A percentile compares a stretch with the other conserved stretches of the same genome.
phyloP scores from a whole-genome alignment of 2,797 vertebrate genomes.

The Gymnoscopelus microlampas region DNA sequence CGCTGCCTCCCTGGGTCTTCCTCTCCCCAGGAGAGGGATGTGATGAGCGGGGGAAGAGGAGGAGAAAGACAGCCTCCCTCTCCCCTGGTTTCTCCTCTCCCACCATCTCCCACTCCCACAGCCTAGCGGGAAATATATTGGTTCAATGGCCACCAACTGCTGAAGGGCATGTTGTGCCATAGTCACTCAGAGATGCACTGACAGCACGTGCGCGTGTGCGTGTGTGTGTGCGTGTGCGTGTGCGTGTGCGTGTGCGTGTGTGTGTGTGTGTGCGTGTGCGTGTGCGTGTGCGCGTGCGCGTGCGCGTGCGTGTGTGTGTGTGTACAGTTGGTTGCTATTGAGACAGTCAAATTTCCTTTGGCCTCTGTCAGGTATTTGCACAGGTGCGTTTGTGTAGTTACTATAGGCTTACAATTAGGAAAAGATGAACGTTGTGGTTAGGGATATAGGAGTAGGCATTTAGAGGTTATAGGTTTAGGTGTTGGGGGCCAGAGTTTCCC shows the following conservation, averaged over 20 bases:
- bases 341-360: no score
- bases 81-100: constrained; percentile 16
- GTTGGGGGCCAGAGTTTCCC: no score
- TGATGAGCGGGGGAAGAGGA: constrained; percentile 27
- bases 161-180: constrained; percentile 60
- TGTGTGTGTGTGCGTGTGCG: no score
- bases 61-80: constrained; percentile 21
- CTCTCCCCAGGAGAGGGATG: constrained; percentile 28
- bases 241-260: not conserved
- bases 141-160: constrained; percentile 56
- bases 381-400: no score
- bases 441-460: no score
- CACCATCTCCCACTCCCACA: constrained; percentile 18
- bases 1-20: constrained; percentile 18
- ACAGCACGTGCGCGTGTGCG: not conserved
- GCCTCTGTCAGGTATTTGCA: no score
- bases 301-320: not conserved
- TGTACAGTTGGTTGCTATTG: not conserved
- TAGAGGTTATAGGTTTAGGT: no score
- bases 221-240: constrained; percentile 20
- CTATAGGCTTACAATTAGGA: no score
- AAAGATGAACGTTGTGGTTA: no score
- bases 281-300: not conserved
- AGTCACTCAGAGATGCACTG: constrained; percentile 43
- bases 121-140: constrained; percentile 48